Percentiles rank a stretch among this genome's conserved stretches.
Conservation (phyloP, 2,113 vertebrate genomes). For the Engraulis encrasicolus region DNA sequence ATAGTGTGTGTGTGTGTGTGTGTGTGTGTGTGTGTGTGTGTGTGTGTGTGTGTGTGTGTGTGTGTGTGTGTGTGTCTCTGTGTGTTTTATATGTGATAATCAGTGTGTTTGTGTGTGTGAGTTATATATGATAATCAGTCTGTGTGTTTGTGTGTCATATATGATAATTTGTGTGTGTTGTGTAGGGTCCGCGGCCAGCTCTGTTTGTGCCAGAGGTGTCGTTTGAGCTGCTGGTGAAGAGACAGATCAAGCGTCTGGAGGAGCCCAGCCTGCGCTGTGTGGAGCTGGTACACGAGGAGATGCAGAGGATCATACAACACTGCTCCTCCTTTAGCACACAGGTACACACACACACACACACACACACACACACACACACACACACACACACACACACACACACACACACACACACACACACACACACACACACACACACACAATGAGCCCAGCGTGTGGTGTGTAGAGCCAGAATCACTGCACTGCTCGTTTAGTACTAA, state of each 20-base stretch:
- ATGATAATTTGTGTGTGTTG: not conserved
- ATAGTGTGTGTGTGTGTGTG: no score
- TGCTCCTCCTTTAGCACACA: conserved; percentile 80
- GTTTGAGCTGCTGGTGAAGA: conserved; percentile 82
- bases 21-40: no score
- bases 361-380: conserved; percentile 1
- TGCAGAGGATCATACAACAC: conserved; percentile 83
- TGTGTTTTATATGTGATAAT: no score
- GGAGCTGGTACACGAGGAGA: conserved; percentile 82
- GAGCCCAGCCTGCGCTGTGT: conserved; percentile 81
- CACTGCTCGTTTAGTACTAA: not conserved
- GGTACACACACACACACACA: conserved; percentile 52
- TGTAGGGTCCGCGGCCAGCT: conserved; percentile 77
- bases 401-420: not conserved
- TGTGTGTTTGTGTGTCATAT: not conserved
- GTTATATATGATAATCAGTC: not conserved
- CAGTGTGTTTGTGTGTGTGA: no score
- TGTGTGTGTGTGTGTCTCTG: no score
- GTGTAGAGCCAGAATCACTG: conserved; percentile 75
- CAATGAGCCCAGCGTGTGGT: conserved; percentile 64
- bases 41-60: no score
- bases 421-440: not conserved
- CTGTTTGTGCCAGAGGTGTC: conserved; percentile 82
- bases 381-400: not conserved
- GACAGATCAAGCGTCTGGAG: conserved; percentile 82